Percentiles rank a stretch among this genome's conserved stretches.
phyloP scores from a whole-genome alignment of 2,888 invertebrate genomes.

The Emesis furor region DNA sequence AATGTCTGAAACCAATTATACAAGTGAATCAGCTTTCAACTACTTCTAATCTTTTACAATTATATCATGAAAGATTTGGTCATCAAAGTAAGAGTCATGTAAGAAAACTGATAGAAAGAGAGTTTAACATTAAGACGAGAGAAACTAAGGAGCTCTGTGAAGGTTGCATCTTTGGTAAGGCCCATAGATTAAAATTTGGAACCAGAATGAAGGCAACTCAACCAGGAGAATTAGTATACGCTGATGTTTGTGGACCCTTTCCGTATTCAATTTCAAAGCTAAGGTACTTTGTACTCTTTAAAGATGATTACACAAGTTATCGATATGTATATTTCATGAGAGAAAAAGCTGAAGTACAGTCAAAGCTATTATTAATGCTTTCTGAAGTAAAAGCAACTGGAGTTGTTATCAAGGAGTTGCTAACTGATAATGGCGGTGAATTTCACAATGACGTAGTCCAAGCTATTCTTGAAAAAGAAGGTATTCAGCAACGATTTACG shows the following conservation, averaged over 20 bases:
- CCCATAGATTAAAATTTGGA: conserved; percentile 15
- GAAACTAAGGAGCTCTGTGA: not conserved
- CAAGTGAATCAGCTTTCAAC: conserved; percentile 51
- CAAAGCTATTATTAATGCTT: not conserved
- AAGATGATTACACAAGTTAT: conserved; percentile 23
- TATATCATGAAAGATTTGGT: conserved; percentile 21
- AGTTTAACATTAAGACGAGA: not conserved
- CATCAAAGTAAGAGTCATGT: conserved; percentile 20
- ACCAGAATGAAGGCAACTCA: not conserved
- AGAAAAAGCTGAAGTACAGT: conserved; percentile 12
- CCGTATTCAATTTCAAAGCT: conserved; percentile 2
- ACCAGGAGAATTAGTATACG: conserved; percentile 14
- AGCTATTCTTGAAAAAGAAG: not conserved
- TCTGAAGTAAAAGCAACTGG: conserved; percentile 2
- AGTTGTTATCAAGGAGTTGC: not conserved
- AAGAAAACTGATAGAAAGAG: not conserved
- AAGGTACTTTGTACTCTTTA: conserved; percentile 16
- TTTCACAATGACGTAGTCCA: not conserved
- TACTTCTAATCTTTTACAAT: conserved; percentile 22
- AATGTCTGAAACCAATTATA: conserved; percentile 33
- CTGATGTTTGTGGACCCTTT: conserved; percentile 27
- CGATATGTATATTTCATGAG: conserved; percentile 6
- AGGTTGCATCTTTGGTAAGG: conserved; percentile 24
- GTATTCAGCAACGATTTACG: not conserved
- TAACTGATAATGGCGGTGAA: conserved; percentile 22